phyloP scores from a whole-genome alignment of 2,797 vertebrate genomes.

The Acestrorhynchus altus region DNA sequence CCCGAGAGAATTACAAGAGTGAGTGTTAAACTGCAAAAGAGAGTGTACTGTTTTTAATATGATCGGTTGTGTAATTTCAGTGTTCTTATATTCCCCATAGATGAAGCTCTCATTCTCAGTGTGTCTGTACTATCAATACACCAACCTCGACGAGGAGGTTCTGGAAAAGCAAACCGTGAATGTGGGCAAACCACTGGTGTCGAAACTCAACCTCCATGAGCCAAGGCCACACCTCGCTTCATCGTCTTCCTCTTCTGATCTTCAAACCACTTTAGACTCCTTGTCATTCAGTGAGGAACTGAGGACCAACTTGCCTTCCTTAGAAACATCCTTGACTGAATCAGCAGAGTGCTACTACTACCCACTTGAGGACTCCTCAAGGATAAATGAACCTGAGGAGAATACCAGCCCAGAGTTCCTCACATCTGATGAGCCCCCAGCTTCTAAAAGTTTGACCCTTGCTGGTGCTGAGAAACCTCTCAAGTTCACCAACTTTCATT shows the following conservation, averaged over 20 bases:
- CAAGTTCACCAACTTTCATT: constrained; percentile 71
- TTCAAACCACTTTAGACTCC: constrained; percentile 58
- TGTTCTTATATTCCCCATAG: constrained; percentile 65
- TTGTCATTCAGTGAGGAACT: constrained; percentile 61
- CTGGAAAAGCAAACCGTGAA: constrained; percentile 75
- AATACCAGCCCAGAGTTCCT: constrained; percentile 65
- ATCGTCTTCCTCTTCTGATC: constrained; percentile 58
- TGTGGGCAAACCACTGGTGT: constrained; percentile 86
- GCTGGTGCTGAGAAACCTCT: constrained; percentile 61
- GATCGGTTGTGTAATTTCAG: not conserved
- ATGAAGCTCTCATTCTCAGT: constrained; percentile 81
- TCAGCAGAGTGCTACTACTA: constrained; percentile 56
- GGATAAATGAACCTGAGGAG: constrained; percentile 79
- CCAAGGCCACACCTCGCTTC: constrained; percentile 44
- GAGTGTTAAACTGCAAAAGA: no score
- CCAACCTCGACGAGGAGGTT: constrained; percentile 81
- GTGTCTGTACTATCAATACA: constrained; percentile 84
- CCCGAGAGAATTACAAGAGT: no score
- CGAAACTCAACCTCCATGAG: constrained; percentile 85
- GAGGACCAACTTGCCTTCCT: constrained; percentile 1
- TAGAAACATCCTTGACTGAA: constrained; percentile 47
- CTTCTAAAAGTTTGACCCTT: constrained; percentile 68
- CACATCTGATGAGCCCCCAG: constrained; percentile 48
- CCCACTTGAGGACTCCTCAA: constrained; percentile 37
- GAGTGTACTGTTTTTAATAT: no score